Base-by-base conservation (phyloP, 1,140 invertebrate species). In the Lordiphosa stackelbergi region DNA sequence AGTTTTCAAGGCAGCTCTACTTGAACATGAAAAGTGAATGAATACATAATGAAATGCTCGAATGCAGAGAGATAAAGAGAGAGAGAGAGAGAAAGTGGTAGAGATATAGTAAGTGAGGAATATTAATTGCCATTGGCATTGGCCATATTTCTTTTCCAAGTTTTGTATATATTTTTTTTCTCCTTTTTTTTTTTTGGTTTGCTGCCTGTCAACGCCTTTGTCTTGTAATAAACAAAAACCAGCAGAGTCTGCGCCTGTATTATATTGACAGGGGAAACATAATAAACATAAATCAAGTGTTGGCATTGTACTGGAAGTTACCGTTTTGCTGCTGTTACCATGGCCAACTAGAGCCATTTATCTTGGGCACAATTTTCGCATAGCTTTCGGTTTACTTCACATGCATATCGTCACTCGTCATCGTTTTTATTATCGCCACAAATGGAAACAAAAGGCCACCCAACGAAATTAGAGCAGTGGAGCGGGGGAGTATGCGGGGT, bases 211-310 rank as follows among this genome's bases (percentile, higher is more conserved):
- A 79, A 75, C 74, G 71, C 66, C 66, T 71, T 79, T 79, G 74
- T 79, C 74, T 79, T 81, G 59, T 59, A 78, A 73, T 69, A 73
- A 69, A 73, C 65, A 46, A 63, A 8, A 35, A 28, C 13, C 5
- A 34, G 8, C 37, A 22, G 19, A 42, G 31, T 28, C 35, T 45
- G 55, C 53, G 36, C 52, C 47, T 37, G 46, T 61, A 53, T 61
- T 54, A 63, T 74, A 78, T 79, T 79, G 74, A 61, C 74, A 79
- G 62, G 58, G 56, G 43, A 72, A 75, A 59, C 75, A 79, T 79
- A 79, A 79, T 75, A 81, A 79, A 79, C 71, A 79, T 79, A 79
- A 81, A 79, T 79, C 74, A 79, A 75, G 66, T 71, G 70, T 64
- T 38, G 63, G 60, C 57, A 73, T 79, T 73, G 74, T 79, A 45